Evolutionary conservation across 1,140 invertebrate species (phyloP).

Genomic region (Plectus sambesii): DNA sequence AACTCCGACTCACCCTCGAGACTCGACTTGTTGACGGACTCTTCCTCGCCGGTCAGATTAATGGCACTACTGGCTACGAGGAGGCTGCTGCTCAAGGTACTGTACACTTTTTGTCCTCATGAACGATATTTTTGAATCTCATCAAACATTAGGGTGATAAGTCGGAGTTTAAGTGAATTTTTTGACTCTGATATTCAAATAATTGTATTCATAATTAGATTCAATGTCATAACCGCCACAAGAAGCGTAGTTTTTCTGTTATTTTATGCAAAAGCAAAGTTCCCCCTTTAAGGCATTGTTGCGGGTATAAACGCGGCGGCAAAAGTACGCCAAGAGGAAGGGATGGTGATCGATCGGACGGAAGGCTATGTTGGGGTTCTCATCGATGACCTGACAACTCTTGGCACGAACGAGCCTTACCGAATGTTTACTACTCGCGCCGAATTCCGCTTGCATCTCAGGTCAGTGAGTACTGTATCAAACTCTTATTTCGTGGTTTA

Average conservation of each 20-base stretch:
- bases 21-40: slow-evolving; percentile 62
- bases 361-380: slow-evolving; percentile 77
- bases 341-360: slow-evolving; percentile 54
- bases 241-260: too few species aligned
- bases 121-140: too few species aligned
- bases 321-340: slow-evolving; percentile 49
- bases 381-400: slow-evolving; percentile 74
- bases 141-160: too few species aligned
- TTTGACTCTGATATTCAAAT: too few species aligned
- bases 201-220: too few species aligned
- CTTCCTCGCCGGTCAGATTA: slow-evolving; percentile 84
- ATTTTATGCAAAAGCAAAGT: too few species aligned
- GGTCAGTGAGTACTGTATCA: too few species aligned
- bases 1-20: slow-evolving; percentile 67
- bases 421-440: slow-evolving; percentile 85
- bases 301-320: slow-evolving; percentile 54
- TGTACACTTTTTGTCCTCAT: slow-evolving; percentile 10
- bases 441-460: slow-evolving; percentile 68
- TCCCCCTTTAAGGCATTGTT: slow-evolving; percentile 68
- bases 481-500: too few species aligned
- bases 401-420: slow-evolving; percentile 76
- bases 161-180: too few species aligned
- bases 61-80: slow-evolving; percentile 91
- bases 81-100: slow-evolving; percentile 71
- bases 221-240: too few species aligned